Conservation (phyloP, 2,113 vertebrate genomes). For the Cynoglossus semilaevis region DNA sequence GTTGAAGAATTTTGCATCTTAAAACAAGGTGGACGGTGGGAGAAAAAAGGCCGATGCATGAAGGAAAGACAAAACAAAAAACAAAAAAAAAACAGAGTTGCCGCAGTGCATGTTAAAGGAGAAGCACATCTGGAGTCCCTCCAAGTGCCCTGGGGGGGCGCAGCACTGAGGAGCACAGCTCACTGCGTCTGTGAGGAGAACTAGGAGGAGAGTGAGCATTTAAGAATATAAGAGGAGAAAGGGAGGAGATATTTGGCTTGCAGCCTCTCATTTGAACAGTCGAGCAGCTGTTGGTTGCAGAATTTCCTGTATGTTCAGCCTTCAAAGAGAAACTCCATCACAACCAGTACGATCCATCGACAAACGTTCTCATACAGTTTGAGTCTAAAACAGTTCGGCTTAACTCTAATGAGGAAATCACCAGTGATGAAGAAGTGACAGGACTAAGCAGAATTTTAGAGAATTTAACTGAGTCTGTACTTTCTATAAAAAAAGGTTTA, state of each 20-base stretch:
- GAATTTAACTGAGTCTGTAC: too few species aligned
- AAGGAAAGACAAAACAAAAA: neutral
- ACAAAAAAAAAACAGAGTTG: constrained; percentile 26
- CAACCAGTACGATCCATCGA: neutral
- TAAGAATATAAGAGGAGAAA: constrained; percentile 22
- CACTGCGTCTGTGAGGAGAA: constrained; percentile 24
- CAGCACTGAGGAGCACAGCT: constrained; percentile 47
- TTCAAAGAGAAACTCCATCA: constrained; percentile 49
- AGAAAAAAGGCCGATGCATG: constrained; percentile 29
- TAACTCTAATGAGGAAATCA: neutral
- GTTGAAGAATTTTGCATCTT: too few species aligned
- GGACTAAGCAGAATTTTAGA: neutral
- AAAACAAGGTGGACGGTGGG: constrained; percentile 51
- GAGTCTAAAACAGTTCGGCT: constrained; percentile 3
- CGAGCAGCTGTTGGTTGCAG: constrained; percentile 63
- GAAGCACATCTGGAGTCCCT: constrained; percentile 68
- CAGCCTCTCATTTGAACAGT: constrained; percentile 43
- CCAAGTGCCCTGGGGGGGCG: constrained; percentile 57
- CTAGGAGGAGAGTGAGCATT: constrained; percentile 22
- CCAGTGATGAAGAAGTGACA: neutral
- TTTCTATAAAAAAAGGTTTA: constrained; percentile 7
- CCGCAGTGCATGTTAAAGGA: constrained; percentile 38
- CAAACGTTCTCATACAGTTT: neutral
- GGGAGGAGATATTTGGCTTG: constrained; percentile 27
- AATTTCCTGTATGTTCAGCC: constrained; percentile 51